phyloP scores from a whole-genome alignment of 2,888 invertebrate species.

The Cosmorhoe ocellata region DNA sequence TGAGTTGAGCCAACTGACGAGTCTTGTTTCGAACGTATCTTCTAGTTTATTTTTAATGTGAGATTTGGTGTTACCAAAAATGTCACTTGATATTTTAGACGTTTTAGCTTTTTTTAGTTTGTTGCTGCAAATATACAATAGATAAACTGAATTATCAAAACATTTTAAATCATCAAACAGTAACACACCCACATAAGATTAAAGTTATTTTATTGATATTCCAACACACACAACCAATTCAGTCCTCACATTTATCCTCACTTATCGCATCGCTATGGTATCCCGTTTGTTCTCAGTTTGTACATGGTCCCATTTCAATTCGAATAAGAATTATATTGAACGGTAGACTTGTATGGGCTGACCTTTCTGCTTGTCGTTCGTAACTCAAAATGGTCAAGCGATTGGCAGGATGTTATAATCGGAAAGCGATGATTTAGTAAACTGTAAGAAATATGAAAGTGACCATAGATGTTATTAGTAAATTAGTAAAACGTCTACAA shows the following conservation, averaged over 20 bases:
- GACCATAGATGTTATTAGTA: not conserved
- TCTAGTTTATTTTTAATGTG: no score
- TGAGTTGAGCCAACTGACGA: not conserved
- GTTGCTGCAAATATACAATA: not conserved
- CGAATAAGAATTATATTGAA: conserved; percentile 7
- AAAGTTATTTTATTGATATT: conserved; percentile 26
- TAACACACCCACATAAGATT: conserved; percentile 8
- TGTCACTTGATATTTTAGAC: no score
- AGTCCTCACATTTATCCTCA: conserved; percentile 26
- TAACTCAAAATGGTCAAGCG: conserved; percentile 10
- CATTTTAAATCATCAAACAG: conserved; percentile 2
- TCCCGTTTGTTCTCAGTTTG: conserved; percentile 21
- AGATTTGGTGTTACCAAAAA: no score
- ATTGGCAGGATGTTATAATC: conserved; percentile 10
- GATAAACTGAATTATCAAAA: not conserved
- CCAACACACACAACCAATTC: conserved; percentile 19
- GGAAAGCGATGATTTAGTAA: conserved; percentile 4
- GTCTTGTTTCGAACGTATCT: no score
- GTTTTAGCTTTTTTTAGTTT: no score
- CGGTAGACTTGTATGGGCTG: conserved; percentile 11
- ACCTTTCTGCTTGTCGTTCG: conserved; percentile 17
- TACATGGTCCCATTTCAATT: conserved; percentile 19
- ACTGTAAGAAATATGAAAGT: not conserved
- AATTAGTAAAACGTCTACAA: no score
- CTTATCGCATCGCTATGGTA: conserved; percentile 23